These are phyloP conservation scores for Pseudocheirus occidentalis DNA, from an alignment of 2,797 vertebrate species.

Conservation along the genomic window DNA sequence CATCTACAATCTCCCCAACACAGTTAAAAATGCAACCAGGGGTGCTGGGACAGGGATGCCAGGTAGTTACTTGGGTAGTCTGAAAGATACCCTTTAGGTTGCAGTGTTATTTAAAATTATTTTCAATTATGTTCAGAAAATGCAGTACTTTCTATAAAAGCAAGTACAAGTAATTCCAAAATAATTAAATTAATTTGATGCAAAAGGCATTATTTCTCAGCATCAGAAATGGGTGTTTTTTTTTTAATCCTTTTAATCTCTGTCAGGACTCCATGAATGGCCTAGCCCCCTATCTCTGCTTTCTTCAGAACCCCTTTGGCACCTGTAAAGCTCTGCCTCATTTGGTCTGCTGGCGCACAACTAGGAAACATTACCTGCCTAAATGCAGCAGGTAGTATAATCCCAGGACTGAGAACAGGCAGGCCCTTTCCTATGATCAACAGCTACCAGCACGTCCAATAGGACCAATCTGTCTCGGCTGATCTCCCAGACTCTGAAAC, in stretches of 20 bases:
- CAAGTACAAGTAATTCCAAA: neutral
- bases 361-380: neutral
- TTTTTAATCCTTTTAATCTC: neutral
- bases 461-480: neutral
- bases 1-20: neutral
- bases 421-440: neutral
- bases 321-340: neutral
- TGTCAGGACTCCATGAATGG: neutral
- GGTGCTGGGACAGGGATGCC: neutral
- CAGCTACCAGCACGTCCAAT: neutral
- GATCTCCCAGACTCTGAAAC: neutral
- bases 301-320: neutral
- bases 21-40: neutral
- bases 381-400: neutral
- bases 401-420: neutral
- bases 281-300: neutral
- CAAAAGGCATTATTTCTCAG: neutral
- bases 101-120: neutral
- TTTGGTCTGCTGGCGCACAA: neutral
- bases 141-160: neutral
- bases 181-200: neutral
- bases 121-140: neutral
- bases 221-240: neutral
- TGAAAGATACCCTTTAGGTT: neutral
- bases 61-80: neutral